phyloP scores from a whole-genome alignment of 2,888 invertebrate genomes.

The Phymatocera aterrima region DNA sequence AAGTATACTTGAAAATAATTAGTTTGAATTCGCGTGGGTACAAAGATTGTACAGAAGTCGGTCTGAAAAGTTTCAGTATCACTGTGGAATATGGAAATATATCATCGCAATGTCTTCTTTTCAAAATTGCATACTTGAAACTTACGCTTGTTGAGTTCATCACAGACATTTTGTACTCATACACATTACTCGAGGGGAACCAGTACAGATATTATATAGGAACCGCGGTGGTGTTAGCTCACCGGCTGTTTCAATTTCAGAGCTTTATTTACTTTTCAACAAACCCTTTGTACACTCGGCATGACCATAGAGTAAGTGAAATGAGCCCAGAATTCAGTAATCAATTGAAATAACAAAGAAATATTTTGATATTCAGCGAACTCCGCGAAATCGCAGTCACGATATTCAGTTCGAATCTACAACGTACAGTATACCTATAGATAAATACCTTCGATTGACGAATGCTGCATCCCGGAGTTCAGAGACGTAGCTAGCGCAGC shows the following conservation, averaged over 20 bases:
- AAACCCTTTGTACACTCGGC: background rate
- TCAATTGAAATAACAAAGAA: conserved; percentile 10
- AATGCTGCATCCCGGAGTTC: background rate
- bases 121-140: background rate
- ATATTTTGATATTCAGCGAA: background rate
- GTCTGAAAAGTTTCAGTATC: background rate
- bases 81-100: background rate
- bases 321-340: conserved; percentile 1
- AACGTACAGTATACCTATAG: too few relatives aligned
- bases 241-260: conserved; percentile 28
- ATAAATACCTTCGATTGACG: background rate
- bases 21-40: background rate
- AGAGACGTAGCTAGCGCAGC: background rate
- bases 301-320: background rate
- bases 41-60: background rate
- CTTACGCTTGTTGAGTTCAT: background rate
- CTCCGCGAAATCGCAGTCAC: background rate
- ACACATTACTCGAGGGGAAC: background rate
- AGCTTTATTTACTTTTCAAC: conserved; percentile 34
- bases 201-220: background rate
- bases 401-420: background rate
- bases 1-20: background rate
- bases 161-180: background rate
- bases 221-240: conserved; percentile 16
- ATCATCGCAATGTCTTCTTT: background rate